These are phyloP conservation scores for Euspilapteryx auroguttella DNA, from an alignment of 2,888 invertebrate genomes.

Conservation along the genomic window DNA sequence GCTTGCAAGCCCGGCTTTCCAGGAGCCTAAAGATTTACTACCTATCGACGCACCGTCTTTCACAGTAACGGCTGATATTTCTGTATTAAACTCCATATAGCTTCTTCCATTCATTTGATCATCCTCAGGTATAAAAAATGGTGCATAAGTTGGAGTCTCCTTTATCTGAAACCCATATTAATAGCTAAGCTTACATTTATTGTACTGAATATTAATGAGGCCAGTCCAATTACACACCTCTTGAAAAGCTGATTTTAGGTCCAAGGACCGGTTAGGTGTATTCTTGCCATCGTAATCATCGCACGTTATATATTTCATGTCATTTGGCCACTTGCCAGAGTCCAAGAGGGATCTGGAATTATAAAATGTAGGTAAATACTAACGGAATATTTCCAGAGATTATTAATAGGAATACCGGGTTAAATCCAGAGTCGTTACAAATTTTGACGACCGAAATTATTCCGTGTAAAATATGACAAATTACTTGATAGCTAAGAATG, in stretches of 20 bases:
- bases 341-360: constrained; percentile 68
- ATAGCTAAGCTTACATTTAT: no score
- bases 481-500: constrained; percentile 75
- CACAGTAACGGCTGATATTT: constrained; percentile 70
- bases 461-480: no score
- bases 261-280: constrained; percentile 72
- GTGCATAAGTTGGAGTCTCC: constrained; percentile 72
- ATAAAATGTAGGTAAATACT: constrained; percentile 33
- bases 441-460: no score
- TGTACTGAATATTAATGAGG: neutral
- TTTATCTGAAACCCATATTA: constrained; percentile 50
- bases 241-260: constrained; percentile 69
- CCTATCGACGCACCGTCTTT: constrained; percentile 74
- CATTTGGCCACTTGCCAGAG: constrained; percentile 73
- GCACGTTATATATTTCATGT: constrained; percentile 74
- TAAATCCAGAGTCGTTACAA: no score
- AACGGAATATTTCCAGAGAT: constrained; percentile 32
- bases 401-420: constrained; percentile 37
- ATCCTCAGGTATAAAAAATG: constrained; percentile 63
- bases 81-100: constrained; percentile 75
- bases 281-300: constrained; percentile 78
- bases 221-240: no score
- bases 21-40: constrained; percentile 70
- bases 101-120: constrained; percentile 70
- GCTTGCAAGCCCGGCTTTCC: constrained; percentile 75